phyloP scores from a whole-genome alignment of 37 sponge, comb jelly and placozoan species.

The Aphrocallistes beatrix region DNA sequence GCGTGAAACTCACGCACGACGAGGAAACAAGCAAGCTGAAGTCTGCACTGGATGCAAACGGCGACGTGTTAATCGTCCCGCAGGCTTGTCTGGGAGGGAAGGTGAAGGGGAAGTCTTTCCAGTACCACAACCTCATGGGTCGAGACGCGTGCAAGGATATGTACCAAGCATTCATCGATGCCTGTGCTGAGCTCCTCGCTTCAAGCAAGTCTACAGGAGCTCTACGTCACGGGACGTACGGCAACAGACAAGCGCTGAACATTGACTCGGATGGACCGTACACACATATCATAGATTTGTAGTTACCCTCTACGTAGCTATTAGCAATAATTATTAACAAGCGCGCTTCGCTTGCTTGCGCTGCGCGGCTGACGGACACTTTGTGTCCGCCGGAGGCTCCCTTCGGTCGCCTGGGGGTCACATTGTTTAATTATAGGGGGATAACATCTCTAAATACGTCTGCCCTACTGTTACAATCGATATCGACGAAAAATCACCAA shows the following conservation, averaged over 20 bases:
- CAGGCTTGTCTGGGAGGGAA: conserved; percentile 33
- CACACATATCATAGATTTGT: conserved; percentile 34
- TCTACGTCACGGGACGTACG: conserved; percentile 24
- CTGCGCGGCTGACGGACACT: too few species aligned
- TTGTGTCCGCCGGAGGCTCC: too few species aligned
- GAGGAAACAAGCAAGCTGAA: not conserved
- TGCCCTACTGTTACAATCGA: too few species aligned
- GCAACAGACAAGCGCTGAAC: conserved; percentile 37
- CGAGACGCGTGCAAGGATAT: conserved; percentile 24
- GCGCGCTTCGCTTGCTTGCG: too few species aligned
- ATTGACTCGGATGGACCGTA: conserved; percentile 33
- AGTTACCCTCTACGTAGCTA: not conserved
- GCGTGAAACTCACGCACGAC: conserved; percentile 23
- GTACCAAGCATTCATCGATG: conserved; percentile 20
- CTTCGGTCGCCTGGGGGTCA: too few species aligned
- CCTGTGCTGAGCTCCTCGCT: not conserved
- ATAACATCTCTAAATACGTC: too few species aligned
- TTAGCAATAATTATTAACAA: too few species aligned
- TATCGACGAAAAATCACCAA: too few species aligned
- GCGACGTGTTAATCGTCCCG: conserved; percentile 28
- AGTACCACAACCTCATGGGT: conserved; percentile 28
- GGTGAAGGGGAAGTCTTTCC: conserved; percentile 30
- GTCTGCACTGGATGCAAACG: conserved; percentile 23
- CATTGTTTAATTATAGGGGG: too few species aligned
- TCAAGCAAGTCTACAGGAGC: not conserved